phyloP scores from a whole-genome alignment of 35 echinoderm and acorn worm species.

The Apostichopus japonicus region DNA sequence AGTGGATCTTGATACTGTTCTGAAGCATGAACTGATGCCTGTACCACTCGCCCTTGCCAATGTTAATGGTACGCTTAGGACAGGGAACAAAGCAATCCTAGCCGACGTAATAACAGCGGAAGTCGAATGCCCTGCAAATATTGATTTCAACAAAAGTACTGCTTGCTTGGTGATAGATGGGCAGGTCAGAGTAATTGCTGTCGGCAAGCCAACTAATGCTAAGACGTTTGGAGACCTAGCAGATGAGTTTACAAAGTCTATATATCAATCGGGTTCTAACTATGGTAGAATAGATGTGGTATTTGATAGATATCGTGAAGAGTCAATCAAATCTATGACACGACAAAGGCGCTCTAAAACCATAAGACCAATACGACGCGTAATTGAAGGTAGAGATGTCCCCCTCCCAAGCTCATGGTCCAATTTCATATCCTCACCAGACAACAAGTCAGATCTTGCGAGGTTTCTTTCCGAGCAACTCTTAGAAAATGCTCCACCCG shows the following conservation, averaged over 20 bases:
- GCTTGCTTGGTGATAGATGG: conserved; percentile 32
- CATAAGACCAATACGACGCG: conserved; percentile 30
- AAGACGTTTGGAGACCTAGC: conserved; percentile 31
- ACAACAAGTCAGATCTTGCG: conserved; percentile 64
- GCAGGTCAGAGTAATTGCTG: neutral
- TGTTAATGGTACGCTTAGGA: conserved; percentile 41
- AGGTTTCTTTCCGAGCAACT: conserved; percentile 31
- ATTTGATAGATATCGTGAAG: conserved; percentile 57
- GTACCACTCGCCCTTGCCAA: conserved; percentile 50
- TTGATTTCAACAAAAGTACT: too few relatives aligned
- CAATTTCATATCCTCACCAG: conserved; percentile 34
- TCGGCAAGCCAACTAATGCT: conserved; percentile 5
- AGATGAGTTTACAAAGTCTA: conserved; percentile 16
- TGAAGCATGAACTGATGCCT: conserved; percentile 38
- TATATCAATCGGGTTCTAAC: conserved; percentile 14
- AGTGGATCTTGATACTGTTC: neutral
- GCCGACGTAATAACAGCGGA: too few relatives aligned
- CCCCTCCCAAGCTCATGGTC: conserved; percentile 60
- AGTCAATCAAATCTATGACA: conserved; percentile 60
- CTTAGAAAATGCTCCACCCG: neutral
- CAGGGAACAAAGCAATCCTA: neutral
- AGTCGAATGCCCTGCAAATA: too few relatives aligned
- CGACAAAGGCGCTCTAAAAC: conserved; percentile 23
- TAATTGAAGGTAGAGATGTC: conserved; percentile 47
- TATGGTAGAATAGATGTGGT: conserved; percentile 60